Base-by-base conservation (phyloP, 2,888 invertebrate species). In the Polydesmus complanatus region DNA sequence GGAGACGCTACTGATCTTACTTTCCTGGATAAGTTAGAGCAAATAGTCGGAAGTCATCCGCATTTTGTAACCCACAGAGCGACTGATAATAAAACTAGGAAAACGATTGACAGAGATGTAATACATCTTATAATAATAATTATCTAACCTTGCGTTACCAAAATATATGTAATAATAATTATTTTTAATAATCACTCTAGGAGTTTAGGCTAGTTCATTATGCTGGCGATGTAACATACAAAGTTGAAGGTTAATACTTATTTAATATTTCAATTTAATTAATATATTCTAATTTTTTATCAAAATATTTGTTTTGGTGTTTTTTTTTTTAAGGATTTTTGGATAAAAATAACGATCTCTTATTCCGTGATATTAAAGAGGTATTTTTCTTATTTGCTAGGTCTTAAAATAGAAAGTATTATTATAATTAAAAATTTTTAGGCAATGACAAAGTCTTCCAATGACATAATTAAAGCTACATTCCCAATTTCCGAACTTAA, bases 201-300 rank as follows among this genome's bases (percentile, higher is more conserved):
- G 92, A 93, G 75, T 94, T 94, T 76, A 83, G 87, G 67, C 76
- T 94, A 63, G 80, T 86, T 21, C 94, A 94, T 77, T 94, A 93
- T 74, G 94, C 94, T 2, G 94, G 94, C 1, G 86, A 89, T 69
- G 94, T 94, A 27, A 91, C 89, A 0, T 94, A 94, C 78, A 88
- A 83, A 69, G 84, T 91, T 0, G 79, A 80, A 63, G 86, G 66
- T 66, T n/a, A n/a, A n/a, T n/a, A n/a, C n/a, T n/a, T n/a, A n/a
- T n/a, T n/a, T n/a, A 62, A 50, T n/a, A 1, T 27, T 11, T 14
- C 19, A n/a, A 57, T 37, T 23, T 50, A 18, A 56, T 37, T 2
- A 1, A 19, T 25, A 8, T 49, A 14, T 51, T 51, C 11, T 22
- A 21, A n/a, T 27, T 1, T 19, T 54, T 53, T 27, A 19, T 19